phyloP scores from a whole-genome alignment of 2,888 invertebrate genomes.

The Amitus sp. region DNA sequence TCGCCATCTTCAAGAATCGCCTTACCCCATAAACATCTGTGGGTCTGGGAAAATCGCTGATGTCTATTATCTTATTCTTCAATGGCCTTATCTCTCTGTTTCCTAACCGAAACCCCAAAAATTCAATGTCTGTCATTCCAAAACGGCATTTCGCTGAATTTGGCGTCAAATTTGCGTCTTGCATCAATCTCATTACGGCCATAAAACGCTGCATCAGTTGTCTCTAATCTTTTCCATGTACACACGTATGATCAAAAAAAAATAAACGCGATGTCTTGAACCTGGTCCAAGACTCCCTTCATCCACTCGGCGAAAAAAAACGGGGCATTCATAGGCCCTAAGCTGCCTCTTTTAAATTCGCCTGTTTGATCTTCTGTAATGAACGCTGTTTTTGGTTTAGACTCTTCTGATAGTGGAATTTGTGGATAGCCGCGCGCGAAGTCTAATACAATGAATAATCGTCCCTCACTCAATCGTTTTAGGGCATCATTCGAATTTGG shows the following conservation, averaged over 20 bases:
- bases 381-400: conserved; percentile 29
- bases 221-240: conserved; percentile 35
- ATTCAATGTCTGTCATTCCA: too few species aligned
- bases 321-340: conserved; percentile 47
- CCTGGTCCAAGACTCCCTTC: conserved; percentile 34
- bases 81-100: neutral
- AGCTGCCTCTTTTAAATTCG: conserved; percentile 47
- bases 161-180: conserved; percentile 13
- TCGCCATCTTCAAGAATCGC: neutral
- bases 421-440: conserved; percentile 19
- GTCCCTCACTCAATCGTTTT: conserved; percentile 20
- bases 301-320: conserved; percentile 46
- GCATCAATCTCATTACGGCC: conserved; percentile 36
- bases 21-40: neutral
- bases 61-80: neutral
- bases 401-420: conserved; percentile 13
- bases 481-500: conserved; percentile 34
- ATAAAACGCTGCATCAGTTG: conserved; percentile 40
- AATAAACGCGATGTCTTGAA: conserved; percentile 32
- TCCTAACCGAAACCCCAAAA: too few species aligned
- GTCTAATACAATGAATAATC: conserved; percentile 25
- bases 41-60: neutral
- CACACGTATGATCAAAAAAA: conserved; percentile 50
- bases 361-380: conserved; percentile 49
- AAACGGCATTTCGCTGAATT: neutral